A percentile compares a stretch with the other conserved stretches of the same genome.
Evolutionary conservation across 2,797 vertebrate species (phyloP).

Genomic region (Tapera naevia): DNA sequence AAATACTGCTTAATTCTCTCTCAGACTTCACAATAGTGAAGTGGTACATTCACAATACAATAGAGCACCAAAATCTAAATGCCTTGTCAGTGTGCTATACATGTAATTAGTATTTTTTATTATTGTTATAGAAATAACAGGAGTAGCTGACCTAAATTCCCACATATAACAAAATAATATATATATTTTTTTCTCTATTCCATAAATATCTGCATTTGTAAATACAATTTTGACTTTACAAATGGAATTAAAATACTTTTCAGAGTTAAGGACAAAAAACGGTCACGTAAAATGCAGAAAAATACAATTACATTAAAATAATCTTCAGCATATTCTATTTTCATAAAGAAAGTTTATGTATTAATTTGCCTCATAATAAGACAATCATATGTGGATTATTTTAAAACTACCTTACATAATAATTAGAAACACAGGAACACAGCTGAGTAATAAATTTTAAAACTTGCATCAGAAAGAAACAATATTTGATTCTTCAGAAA

Average conservation of each 20-base stretch:
- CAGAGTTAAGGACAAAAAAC: background rate
- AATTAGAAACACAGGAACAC: slow-evolving; percentile 1
- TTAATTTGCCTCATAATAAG: slow-evolving; percentile 13
- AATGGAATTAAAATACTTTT: background rate
- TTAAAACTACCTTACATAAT: background rate
- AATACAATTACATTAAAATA: background rate
- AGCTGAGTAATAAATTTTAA: slow-evolving; percentile 7
- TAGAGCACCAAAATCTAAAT: background rate
- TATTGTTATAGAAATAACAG: background rate
- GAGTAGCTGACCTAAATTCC: background rate
- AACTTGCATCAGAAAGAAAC: slow-evolving; percentile 3
- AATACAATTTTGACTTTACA: background rate
- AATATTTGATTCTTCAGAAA: background rate
- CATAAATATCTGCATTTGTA: background rate
- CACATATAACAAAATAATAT: background rate
- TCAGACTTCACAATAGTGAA: background rate
- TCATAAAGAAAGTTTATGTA: background rate
- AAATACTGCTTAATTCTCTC: background rate
- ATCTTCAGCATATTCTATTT: background rate
- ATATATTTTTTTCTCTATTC: background rate
- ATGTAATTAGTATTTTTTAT: background rate
- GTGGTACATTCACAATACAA: background rate
- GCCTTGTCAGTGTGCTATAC: background rate
- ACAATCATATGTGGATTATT: background rate
- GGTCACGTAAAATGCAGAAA: background rate